Evolutionary conservation across 1,140 invertebrate genomes (phyloP), one percentile per base, ranked within the genome.

Genomic region (Drosophila sproati): DNA sequence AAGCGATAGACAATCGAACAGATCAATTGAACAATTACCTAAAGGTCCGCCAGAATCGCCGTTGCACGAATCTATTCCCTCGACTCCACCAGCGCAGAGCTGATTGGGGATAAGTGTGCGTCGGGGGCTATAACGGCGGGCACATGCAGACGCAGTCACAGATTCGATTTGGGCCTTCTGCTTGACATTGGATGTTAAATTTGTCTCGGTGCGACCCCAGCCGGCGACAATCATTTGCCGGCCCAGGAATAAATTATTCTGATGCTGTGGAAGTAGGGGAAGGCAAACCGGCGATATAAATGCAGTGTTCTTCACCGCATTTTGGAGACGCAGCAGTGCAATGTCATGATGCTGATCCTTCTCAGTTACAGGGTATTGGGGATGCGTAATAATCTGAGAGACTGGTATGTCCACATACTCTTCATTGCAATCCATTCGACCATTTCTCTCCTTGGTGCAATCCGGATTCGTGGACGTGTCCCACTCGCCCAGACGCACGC

Each of bases 151-250:
- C 3, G 34, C 29, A 0, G 67, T n/a, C n/a, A 91, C 78, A 2
- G 74, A 35, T n/a, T 77, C 69, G 4, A 92, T 12, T 2, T 75
- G 75, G 0, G 91, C 91, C 66, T 92, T 92, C 1, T 78, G 48
- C 12, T 89, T 92, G 3, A 77, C 62, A 48, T 81, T 72, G n/a
- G 90, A 80, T 7, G 78, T 79, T 0, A 66, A 37, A 28, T 93
- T 93, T 5, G 81, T 93, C 91, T 96, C 95, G 2, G 96, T 96
- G 82, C 94, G 95, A 5, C 97, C 97, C 97, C 97, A 98, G 10
- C 97, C 97, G 3, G 96, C 96, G 0, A 96, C 96, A 62, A 94
- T 94, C 39, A 96, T 93, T 41, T 93, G 94, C 12, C 92, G 81
- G 0, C 93, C 93, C 1, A 94, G 80, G 56, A 94, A 94, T 0